Evolutionary conservation across 2,797 vertebrate genomes (phyloP).

Genomic region (Gobio occitaniae): DNA sequence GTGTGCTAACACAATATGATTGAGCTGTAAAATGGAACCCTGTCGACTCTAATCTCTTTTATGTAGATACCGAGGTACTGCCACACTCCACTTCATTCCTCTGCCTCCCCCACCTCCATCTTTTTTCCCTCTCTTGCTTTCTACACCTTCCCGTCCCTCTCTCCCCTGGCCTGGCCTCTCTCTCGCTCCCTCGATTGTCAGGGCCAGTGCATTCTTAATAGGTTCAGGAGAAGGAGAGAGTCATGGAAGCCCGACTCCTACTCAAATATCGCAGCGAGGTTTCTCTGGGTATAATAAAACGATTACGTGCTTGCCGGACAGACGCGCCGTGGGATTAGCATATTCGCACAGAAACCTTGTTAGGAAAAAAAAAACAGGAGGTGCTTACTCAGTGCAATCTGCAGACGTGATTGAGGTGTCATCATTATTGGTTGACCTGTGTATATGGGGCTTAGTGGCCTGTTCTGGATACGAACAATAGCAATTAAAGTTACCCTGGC

Average conservation of each 20-base stretch:
- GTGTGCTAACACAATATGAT: constrained; percentile 91
- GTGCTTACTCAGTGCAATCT: constrained; percentile 68
- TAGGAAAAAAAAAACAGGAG: constrained; percentile 68
- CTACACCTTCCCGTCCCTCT: constrained; percentile 60
- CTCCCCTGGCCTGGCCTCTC: constrained; percentile 59
- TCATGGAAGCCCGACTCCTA: constrained; percentile 69
- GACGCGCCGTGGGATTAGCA: constrained; percentile 83
- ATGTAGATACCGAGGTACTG: constrained; percentile 91
- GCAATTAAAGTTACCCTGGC: constrained; percentile 52
- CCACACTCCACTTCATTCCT: constrained; percentile 84
- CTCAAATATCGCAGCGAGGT: constrained; percentile 81
- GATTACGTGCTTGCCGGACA: constrained; percentile 78
- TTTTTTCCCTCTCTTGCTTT: constrained; percentile 48
- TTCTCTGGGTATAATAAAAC: constrained; percentile 81
- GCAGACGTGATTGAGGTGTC: constrained; percentile 67
- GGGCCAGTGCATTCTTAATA: constrained; percentile 53
- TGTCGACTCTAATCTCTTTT: constrained; percentile 94
- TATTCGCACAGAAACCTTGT: constrained; percentile 79
- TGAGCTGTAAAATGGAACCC: constrained; percentile 91
- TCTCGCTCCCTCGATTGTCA: constrained; percentile 45
- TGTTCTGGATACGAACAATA: constrained; percentile 46
- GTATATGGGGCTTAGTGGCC: constrained; percentile 48
- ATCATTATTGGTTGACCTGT: constrained; percentile 66
- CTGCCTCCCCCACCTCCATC: constrained; percentile 40
- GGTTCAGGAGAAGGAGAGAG: constrained; percentile 51